These are phyloP conservation scores for Plodia interpunctella DNA, from an alignment of 1,140 invertebrate genomes.

Conservation along the genomic window DNA sequence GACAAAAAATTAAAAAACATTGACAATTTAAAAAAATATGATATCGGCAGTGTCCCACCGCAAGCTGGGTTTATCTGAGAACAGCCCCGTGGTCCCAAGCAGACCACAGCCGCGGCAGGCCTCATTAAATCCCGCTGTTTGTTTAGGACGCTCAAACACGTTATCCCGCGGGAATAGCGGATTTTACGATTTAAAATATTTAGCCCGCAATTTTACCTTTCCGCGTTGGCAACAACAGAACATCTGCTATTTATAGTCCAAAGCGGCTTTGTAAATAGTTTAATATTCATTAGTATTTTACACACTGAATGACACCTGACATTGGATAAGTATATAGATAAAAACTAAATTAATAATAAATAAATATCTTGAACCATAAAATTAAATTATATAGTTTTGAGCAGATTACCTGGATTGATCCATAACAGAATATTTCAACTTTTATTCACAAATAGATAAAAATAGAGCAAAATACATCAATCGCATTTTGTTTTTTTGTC, in stretches of 20 bases:
- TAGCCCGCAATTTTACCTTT: constrained; percentile 47
- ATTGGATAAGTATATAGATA: too few species aligned
- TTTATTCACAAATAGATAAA: too few species aligned
- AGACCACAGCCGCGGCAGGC: constrained; percentile 17
- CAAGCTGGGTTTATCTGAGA: background rate
- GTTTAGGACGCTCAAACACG: constrained; percentile 63
- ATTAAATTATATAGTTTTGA: too few species aligned
- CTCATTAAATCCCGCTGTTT: constrained; percentile 66
- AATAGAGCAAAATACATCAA: too few species aligned
- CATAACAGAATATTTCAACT: too few species aligned
- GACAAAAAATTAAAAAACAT: too few species aligned
- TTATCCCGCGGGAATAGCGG: constrained; percentile 51
- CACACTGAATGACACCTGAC: too few species aligned
- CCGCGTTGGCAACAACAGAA: constrained; percentile 53
- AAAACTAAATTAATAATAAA: too few species aligned
- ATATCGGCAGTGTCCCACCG: background rate
- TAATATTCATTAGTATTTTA: constrained; percentile 15
- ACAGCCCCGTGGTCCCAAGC: background rate
- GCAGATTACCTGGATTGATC: too few species aligned
- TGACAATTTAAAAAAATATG: too few species aligned
- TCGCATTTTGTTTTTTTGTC: too few species aligned
- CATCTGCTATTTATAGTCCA: constrained; percentile 19
- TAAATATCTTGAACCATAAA: too few species aligned
- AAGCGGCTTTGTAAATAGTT: constrained; percentile 10
- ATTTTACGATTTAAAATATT: constrained; percentile 69